Evolutionary conservation across 1,140 invertebrate genomes (phyloP).

Genomic region (Acromyrmex charruanus): DNA sequence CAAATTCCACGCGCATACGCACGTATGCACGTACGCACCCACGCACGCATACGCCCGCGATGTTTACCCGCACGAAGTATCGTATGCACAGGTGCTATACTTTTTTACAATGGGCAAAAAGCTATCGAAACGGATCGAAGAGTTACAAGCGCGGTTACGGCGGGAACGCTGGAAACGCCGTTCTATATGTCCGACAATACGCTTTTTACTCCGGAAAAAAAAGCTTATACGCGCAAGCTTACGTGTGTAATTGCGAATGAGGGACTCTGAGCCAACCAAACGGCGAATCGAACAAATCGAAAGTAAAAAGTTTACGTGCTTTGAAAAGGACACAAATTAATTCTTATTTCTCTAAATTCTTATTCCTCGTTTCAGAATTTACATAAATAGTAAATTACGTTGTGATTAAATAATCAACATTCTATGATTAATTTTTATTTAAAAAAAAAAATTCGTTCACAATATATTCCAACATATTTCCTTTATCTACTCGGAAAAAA

Average conservation of each 20-base stretch:
- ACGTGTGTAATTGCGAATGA: constrained; percentile 27
- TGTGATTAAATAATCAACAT: background rate
- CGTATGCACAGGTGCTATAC: constrained; percentile 36
- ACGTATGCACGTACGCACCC: background rate
- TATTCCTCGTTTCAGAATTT: background rate
- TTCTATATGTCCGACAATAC: constrained; percentile 33
- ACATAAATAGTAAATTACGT: background rate
- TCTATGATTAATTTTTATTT: background rate
- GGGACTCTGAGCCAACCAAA: background rate
- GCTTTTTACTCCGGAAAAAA: constrained; percentile 36
- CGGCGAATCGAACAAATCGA: constrained; percentile 13
- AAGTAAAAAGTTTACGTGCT: constrained; percentile 22
- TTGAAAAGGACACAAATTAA: background rate
- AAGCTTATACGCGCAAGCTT: constrained; percentile 6
- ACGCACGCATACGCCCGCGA: constrained; percentile 16
- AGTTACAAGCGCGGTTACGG: constrained; percentile 39
- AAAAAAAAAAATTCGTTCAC: background rate
- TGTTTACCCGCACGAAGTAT: constrained; percentile 35
- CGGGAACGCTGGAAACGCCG: constrained; percentile 10
- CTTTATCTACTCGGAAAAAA: background rate
- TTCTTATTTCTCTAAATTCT: background rate
- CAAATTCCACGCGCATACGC: constrained; percentile 38
- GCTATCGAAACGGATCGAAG: constrained; percentile 58
- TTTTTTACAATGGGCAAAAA: constrained; percentile 48
- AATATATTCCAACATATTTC: background rate